These are phyloP conservation scores for Electrophaes corylata DNA, from an alignment of 2,888 invertebrate species.

Conservation along the genomic window DNA sequence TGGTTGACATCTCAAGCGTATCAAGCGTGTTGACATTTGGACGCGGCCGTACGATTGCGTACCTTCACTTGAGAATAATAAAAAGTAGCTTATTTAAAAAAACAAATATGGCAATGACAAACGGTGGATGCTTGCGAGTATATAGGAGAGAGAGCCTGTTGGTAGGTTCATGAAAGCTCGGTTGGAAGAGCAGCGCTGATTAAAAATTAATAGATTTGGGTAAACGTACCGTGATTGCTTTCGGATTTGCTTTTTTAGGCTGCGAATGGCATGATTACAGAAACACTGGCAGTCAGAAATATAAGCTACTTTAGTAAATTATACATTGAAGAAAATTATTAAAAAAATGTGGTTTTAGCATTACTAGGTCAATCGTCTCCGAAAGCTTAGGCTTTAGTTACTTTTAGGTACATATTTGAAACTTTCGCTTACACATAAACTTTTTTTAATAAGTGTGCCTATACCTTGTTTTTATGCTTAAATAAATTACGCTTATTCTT, in stretches of 20 bases:
- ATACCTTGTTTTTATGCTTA: too few species aligned
- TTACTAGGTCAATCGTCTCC: too few species aligned
- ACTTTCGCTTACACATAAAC: too few species aligned
- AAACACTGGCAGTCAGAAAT: background rate
- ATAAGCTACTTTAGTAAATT: background rate
- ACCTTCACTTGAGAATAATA: too few species aligned
- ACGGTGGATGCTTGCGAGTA: background rate
- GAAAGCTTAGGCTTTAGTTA: too few species aligned
- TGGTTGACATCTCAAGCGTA: background rate
- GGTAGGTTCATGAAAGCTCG: background rate
- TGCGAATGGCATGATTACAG: conserved; percentile 12
- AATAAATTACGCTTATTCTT: too few species aligned
- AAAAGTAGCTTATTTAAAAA: too few species aligned
- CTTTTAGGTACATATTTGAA: too few species aligned
- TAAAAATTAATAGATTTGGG: conserved; percentile 29
- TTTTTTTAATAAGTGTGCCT: too few species aligned
- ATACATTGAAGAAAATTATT: too few species aligned
- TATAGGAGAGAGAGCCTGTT: background rate
- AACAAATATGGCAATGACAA: background rate
- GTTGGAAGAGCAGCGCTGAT: conserved; percentile 9
- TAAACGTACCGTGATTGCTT: conserved; percentile 23
- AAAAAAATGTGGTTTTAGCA: too few species aligned
- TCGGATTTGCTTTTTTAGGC: conserved; percentile 19
- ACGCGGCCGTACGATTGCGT: background rate
- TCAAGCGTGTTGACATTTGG: background rate